Percentiles rank a stretch among this genome's conserved stretches.
Conservation (phyloP, 1,140 invertebrate species). For the Melanaphis sacchari region DNA sequence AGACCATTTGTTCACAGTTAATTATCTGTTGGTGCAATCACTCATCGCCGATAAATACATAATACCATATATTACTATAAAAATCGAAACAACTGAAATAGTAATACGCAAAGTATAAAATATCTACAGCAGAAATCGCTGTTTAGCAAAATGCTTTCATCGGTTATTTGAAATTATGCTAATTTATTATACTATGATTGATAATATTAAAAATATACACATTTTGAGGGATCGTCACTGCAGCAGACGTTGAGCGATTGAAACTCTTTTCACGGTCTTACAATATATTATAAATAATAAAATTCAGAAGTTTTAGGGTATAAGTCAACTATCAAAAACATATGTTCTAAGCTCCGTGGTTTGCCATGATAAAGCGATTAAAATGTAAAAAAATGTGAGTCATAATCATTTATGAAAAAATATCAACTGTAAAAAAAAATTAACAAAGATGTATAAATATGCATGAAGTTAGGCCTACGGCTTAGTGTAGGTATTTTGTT, state of each 20-base stretch:
- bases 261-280: neutral
- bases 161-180: too few species aligned
- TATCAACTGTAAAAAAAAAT: too few species aligned
- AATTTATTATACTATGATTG: neutral
- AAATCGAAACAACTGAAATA: neutral
- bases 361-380: too few species aligned
- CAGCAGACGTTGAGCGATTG: neutral
- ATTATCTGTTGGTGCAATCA: neutral
- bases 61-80: neutral
- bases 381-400: too few species aligned
- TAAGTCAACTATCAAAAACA: too few species aligned
- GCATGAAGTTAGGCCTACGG: too few species aligned
- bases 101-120: neutral
- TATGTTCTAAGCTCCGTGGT: too few species aligned
- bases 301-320: neutral
- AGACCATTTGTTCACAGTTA: neutral
- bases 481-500: too few species aligned
- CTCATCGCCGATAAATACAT: neutral
- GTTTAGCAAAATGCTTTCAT: too few species aligned
- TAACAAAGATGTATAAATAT: too few species aligned
- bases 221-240: neutral
- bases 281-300: neutral
- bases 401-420: too few species aligned
- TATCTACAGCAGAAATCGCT: too few species aligned
- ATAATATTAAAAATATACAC: neutral